These are phyloP conservation scores for Tupiocoris notatus DNA, from an alignment of 2,888 invertebrate genomes.

Conservation along the genomic window DNA sequence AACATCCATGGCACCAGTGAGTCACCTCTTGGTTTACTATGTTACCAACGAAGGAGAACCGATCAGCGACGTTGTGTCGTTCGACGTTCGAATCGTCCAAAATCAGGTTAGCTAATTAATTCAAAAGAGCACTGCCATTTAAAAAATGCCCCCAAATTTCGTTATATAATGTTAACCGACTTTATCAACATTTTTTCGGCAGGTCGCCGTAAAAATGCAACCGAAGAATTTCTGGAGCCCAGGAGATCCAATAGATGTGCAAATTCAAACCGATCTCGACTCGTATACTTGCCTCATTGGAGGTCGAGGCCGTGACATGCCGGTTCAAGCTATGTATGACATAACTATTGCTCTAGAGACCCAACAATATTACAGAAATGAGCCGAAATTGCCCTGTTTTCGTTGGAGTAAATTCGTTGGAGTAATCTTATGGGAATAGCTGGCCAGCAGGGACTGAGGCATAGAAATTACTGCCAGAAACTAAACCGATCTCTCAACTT, in stretches of 20 bases:
- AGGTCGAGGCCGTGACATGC: constrained; percentile 58
- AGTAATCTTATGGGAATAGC: no score
- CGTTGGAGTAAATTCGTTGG: no score
- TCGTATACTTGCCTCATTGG: constrained; percentile 65
- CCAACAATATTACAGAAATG: no score
- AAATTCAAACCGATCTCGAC: constrained; percentile 63
- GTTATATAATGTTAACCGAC: not conserved
- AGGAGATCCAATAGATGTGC: constrained; percentile 60
- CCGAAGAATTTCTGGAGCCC: constrained; percentile 65
- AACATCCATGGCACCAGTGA: constrained; percentile 67
- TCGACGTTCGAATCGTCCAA: constrained; percentile 60
- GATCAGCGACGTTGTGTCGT: constrained; percentile 66
- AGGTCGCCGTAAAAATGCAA: constrained; percentile 58
- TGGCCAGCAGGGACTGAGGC: no score
- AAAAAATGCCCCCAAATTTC: not conserved
- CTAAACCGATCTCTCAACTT: no score
- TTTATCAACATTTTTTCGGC: no score
- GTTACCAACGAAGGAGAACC: constrained; percentile 66
- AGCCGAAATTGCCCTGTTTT: no score
- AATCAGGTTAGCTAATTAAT: constrained; percentile 43
- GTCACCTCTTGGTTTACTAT: constrained; percentile 67
- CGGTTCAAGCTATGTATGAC: constrained; percentile 55
- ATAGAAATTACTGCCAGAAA: no score
- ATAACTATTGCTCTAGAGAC: no score
- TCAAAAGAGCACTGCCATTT: not conserved